Percentiles rank a stretch among this genome's conserved stretches.
These are phyloP conservation scores for Spatulosminthurus flaviceps DNA, from an alignment of 2,888 invertebrate genomes.

Conservation along the genomic window DNA sequence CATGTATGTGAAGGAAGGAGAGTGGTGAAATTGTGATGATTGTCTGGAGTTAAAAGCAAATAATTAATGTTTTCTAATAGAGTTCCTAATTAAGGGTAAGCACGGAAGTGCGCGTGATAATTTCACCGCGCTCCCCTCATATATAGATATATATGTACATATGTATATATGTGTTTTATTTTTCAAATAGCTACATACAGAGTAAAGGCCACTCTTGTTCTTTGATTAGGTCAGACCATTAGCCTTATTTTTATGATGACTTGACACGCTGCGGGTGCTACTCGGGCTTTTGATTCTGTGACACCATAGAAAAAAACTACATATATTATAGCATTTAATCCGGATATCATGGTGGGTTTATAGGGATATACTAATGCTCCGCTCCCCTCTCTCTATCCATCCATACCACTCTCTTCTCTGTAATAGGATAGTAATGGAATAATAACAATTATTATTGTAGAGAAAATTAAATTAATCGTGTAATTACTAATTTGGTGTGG, in stretches of 20 bases:
- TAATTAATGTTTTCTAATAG: constrained; percentile 51
- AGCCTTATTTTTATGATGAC: not conserved
- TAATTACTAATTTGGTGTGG: no score
- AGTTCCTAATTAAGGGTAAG: constrained; percentile 51
- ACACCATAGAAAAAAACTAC: no score
- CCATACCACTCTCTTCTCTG: no score
- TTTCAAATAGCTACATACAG: no score
- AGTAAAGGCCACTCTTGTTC: constrained; percentile 33
- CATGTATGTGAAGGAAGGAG: not conserved
- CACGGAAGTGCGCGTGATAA: constrained; percentile 50
- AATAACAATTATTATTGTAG: no score
- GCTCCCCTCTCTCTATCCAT: no score
- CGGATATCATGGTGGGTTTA: no score
- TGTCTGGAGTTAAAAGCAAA: constrained; percentile 52
- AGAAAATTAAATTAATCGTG: no score
- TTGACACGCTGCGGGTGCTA: not conserved
- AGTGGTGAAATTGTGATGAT: constrained; percentile 35
- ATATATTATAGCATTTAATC: no score
- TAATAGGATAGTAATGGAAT: no score
- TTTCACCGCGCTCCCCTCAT: not conserved
- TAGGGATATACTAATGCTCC: no score
- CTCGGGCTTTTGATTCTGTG: not conserved
- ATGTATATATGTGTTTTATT: constrained; percentile 19
- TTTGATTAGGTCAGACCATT: not conserved
- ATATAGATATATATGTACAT: constrained; percentile 4